Evolutionary conservation across 2,888 invertebrate genomes (phyloP), one percentile per base, ranked within the genome.

Genomic region (Lagria hirta): DNA sequence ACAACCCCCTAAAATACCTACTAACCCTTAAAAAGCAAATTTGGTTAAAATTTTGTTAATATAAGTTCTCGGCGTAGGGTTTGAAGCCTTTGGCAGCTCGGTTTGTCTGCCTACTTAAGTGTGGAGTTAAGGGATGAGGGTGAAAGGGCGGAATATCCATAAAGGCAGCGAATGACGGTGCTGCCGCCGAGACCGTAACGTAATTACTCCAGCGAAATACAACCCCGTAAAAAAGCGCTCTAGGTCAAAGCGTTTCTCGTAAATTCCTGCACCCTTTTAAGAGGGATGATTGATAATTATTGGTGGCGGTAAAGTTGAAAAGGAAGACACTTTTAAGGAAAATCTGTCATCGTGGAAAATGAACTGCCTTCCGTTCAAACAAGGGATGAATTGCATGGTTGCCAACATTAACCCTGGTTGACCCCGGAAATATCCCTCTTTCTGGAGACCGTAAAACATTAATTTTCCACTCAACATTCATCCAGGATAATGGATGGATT

Each of bases 231-330:
- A 20, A 29, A 17, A 29, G n/a, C n/a, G n/a, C n/a, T n/a, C n/a
- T n/a, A n/a, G n/a, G n/a, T n/a, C n/a, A n/a, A n/a, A n/a, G n/a
- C n/a, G n/a, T n/a, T n/a, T n/a, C n/a, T n/a, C n/a, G n/a, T n/a
- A n/a, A n/a, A n/a, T n/a, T n/a, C n/a, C n/a, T n/a, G n/a, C n/a
- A n/a, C n/a, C n/a, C n/a, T n/a, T n/a, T n/a, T n/a, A n/a, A n/a
- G n/a, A n/a, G 2, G 17, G 14, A 21, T 34, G 34, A 34, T 23
- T 34, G 34, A 34, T 34, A 34, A 34, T 33, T 22, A 33, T 34
- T 32, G 32, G n/a, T n/a, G n/a, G 21, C 20, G 12, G 20, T 11
- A 26, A 12, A n/a, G 6, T 23, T 15, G 34, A 22, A 16, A 15
- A 24, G 23, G 23, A 23, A 7, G 15, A 16, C n/a, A 20, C 11